phyloP scores from a whole-genome alignment of 2,113 vertebrate genomes.

The Eulemur macaco region DNA sequence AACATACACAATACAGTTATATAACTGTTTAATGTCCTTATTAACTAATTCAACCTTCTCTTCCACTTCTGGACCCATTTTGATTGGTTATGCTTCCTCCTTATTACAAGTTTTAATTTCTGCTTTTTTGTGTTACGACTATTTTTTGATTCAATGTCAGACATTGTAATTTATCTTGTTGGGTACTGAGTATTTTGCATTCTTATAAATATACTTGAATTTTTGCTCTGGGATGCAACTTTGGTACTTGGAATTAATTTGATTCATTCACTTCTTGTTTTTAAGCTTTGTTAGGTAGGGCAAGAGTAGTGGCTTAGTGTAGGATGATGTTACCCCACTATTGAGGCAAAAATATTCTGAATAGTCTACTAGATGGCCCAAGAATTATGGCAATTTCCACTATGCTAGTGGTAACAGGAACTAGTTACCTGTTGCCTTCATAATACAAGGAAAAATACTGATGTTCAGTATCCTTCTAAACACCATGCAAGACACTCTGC shows the following conservation, averaged over 20 bases:
- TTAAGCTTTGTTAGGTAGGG: not conserved
- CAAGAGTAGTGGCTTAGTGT: not conserved
- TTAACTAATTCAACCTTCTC: not conserved
- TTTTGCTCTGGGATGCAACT: not conserved
- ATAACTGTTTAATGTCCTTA: not conserved
- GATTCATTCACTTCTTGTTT: not conserved
- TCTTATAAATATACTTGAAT: not conserved
- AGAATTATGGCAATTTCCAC: not conserved
- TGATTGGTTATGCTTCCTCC: not conserved
- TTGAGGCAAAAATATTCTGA: not conserved
- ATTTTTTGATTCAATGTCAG: not conserved
- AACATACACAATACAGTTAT: not conserved
- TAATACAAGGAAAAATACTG: not conserved
- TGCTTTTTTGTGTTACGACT: not conserved
- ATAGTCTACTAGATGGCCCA: not conserved
- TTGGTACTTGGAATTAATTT: not conserved
- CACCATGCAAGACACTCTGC: not conserved
- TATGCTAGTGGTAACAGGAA: not conserved
- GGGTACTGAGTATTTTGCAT: not conserved
- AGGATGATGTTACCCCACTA: not conserved
- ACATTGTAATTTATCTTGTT: not conserved
- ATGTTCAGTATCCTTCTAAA: not conserved
- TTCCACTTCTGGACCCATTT: not conserved
- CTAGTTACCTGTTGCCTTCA: not conserved
- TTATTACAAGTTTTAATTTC: not conserved